Percentiles rank a stretch among this genome's conserved stretches.
These are phyloP conservation scores for Andrena marginata DNA, from an alignment of 2,888 invertebrate species.

Conservation along the genomic window DNA sequence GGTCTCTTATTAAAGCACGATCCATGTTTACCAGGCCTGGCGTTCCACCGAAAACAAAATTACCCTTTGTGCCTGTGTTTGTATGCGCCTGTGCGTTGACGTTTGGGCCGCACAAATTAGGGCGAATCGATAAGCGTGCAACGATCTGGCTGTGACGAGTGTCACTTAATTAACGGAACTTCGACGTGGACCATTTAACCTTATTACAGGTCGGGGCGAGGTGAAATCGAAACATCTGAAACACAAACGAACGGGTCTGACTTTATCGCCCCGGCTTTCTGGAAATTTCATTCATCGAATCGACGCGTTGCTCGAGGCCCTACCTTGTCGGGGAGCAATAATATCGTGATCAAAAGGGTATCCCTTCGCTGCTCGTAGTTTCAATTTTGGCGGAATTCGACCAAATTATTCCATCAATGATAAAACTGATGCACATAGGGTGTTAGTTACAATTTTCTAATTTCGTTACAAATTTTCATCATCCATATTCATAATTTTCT, in stretches of 20 bases:
- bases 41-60: slow-evolving; percentile 24
- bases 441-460: not conserved
- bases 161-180: slow-evolving; percentile 42
- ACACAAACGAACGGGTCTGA: not conserved
- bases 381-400: not conserved
- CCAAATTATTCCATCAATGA: not conserved
- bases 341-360: not conserved
- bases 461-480: too few relatives aligned
- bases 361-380: not conserved
- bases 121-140: slow-evolving; percentile 29
- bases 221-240: not conserved
- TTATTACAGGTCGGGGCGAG: slow-evolving; percentile 2
- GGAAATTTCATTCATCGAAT: not conserved
- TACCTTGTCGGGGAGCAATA: not conserved
- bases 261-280: not conserved
- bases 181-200: slow-evolving; percentile 20
- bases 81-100: not conserved
- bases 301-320: not conserved
- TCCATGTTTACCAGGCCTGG: not conserved
- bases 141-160: slow-evolving; percentile 30
- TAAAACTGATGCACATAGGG: not conserved
- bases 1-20: not conserved
- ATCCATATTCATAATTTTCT: too few relatives aligned
- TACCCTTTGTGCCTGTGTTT: slow-evolving; percentile 2
- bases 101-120: slow-evolving; percentile 18